Conservation (phyloP, 1,140 invertebrate species). For the Archivesica marissinica region DNA sequence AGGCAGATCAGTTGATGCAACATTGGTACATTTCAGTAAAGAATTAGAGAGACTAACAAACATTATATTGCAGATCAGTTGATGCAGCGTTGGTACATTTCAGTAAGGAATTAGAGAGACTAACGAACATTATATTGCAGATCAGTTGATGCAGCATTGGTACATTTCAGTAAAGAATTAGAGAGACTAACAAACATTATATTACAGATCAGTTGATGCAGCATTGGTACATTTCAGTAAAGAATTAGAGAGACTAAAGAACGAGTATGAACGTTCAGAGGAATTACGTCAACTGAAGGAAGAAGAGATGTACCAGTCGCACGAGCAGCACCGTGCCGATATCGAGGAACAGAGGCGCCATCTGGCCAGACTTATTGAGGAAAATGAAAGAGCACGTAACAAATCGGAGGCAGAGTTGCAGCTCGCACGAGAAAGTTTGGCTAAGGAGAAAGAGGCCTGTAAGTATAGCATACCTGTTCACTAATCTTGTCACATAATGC, state of each 20-base stretch:
- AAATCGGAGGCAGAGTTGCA: conserved; percentile 70
- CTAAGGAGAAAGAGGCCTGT: conserved; percentile 75
- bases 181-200: conserved; percentile 70
- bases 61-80: no score
- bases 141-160: no score
- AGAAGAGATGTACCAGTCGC: conserved; percentile 75
- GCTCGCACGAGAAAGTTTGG: conserved; percentile 67
- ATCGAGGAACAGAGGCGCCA: conserved; percentile 72
- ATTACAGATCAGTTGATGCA: no score
- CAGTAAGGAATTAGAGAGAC: no score
- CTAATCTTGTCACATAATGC: no score
- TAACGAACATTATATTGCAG: no score
- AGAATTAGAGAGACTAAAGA: conserved; percentile 73
- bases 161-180: conserved; percentile 73
- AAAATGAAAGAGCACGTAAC: conserved; percentile 64
- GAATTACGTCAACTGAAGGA: conserved; percentile 72
- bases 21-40: no score
- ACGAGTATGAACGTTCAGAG: conserved; percentile 71
- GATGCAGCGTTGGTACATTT: no score
- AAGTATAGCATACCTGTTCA: no score
- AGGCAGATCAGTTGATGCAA: no score
- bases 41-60: no score
- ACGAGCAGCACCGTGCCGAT: conserved; percentile 72
- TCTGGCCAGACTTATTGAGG: conserved; percentile 64
- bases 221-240: conserved; percentile 67